Percentiles rank a stretch among this genome's conserved stretches.
These are phyloP conservation scores for Arctocebus calabarensis DNA, from an alignment of 2,797 vertebrate species.

Conservation along the genomic window DNA sequence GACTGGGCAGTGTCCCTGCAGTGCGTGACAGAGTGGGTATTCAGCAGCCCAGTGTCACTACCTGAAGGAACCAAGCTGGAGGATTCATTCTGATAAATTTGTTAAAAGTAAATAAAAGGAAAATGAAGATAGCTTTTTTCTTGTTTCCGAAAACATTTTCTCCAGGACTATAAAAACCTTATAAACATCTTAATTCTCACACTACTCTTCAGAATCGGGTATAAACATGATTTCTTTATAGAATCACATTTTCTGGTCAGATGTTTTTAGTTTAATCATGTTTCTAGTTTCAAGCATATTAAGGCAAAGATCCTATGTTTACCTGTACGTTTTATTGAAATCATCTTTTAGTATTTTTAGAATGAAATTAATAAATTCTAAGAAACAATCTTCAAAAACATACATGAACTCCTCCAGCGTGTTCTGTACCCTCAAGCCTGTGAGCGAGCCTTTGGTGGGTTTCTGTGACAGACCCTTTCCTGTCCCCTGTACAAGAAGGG, in stretches of 20 bases:
- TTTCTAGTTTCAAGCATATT: too few species aligned
- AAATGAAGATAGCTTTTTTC: neutral
- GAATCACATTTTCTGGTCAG: neutral
- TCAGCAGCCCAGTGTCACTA: neutral
- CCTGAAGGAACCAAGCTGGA: neutral
- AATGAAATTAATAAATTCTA: neutral
- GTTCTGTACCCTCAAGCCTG: neutral
- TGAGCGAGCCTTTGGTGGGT: neutral
- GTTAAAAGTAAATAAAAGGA: neutral
- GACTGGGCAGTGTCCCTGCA: neutral
- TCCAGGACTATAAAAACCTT: neutral
- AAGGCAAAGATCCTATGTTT: neutral
- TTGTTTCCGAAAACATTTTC: neutral
- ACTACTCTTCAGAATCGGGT: neutral
- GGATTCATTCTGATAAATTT: neutral
- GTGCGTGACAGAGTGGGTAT: neutral
- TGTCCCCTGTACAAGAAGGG: neutral
- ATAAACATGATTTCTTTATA: neutral
- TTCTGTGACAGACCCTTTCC: neutral
- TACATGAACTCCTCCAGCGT: neutral
- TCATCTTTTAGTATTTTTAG: neutral
- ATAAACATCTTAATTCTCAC: neutral
- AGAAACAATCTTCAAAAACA: neutral
- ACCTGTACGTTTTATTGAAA: neutral
- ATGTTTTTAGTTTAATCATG: neutral